These are phyloP conservation scores for Thecocarcelia acutangulata DNA, from an alignment of 2,888 invertebrate species.

Conservation along the genomic window DNA sequence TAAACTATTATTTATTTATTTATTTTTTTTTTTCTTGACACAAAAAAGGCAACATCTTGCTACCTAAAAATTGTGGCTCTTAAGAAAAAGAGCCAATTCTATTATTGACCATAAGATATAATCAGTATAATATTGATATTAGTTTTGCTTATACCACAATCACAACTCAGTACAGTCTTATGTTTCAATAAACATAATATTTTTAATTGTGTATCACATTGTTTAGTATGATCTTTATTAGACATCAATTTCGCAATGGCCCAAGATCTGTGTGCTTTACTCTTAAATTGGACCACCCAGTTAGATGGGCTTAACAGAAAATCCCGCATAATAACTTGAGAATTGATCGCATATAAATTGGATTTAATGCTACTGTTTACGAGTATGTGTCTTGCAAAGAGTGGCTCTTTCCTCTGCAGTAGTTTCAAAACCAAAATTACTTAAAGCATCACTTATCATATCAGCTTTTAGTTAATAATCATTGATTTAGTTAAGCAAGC, in stretches of 20 bases:
- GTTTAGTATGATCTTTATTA: conserved; percentile 19
- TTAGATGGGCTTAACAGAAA: conserved; percentile 18
- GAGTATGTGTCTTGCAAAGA: conserved; percentile 5
- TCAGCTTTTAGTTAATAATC: conserved; percentile 61
- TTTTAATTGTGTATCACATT: conserved; percentile 1
- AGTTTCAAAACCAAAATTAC: neutral
- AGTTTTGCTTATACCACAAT: no score
- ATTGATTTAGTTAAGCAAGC: conserved; percentile 60
- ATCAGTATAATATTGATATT: no score
- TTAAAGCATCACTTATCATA: conserved; percentile 58
- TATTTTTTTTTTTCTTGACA: no score
- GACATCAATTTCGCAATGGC: neutral
- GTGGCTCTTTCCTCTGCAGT: conserved; percentile 5
- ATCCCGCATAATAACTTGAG: conserved; percentile 45
- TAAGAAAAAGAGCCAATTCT: no score
- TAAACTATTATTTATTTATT: no score
- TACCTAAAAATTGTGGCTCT: neutral
- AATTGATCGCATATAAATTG: conserved; percentile 18
- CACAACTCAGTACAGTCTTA: no score
- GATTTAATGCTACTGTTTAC: conserved; percentile 14
- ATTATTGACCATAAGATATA: no score
- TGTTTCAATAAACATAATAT: neutral
- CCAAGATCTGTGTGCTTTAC: neutral
- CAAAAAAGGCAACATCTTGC: no score
- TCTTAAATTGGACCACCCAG: conserved; percentile 53